These are phyloP conservation scores for Potamilus streckersoni DNA, from an alignment of 1,140 invertebrate species.

Conservation along the genomic window DNA sequence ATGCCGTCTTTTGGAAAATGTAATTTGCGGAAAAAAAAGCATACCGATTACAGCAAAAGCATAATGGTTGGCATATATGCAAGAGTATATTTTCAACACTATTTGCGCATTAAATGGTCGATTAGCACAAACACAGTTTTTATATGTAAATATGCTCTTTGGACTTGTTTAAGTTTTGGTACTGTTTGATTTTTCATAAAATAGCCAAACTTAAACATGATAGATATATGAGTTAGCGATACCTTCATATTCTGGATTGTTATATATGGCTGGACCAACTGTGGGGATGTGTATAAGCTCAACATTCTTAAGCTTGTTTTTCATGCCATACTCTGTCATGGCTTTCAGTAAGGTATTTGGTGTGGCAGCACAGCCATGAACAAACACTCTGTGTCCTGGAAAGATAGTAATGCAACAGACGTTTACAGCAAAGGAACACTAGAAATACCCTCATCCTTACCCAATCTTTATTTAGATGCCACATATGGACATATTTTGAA, in stretches of 20 bases:
- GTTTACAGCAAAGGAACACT: neutral
- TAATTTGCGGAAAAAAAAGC: no score
- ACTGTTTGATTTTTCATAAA: neutral
- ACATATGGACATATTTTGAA: neutral
- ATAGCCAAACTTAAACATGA: neutral
- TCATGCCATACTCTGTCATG: conserved; percentile 83
- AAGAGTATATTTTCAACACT: no score
- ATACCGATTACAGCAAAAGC: no score
- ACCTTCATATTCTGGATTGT: conserved; percentile 82
- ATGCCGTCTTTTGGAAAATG: no score
- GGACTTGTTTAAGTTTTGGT: neutral
- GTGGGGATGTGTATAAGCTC: conserved; percentile 94
- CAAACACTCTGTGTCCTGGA: conserved; percentile 82
- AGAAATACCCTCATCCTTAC: no score
- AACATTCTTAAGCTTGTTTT: conserved; percentile 78
- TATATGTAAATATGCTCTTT: neutral
- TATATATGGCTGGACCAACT: conserved; percentile 86
- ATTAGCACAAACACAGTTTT: neutral
- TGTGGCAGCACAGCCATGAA: conserved; percentile 92
- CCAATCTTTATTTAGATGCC: no score
- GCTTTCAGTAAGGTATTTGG: conserved; percentile 83
- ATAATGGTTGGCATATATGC: no score
- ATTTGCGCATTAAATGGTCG: no score
- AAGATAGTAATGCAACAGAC: neutral
- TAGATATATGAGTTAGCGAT: conserved; percentile 57